These are phyloP conservation scores for Pygathrix nemaeus DNA, from an alignment of 2,113 vertebrate genomes.

Conservation along the genomic window DNA sequence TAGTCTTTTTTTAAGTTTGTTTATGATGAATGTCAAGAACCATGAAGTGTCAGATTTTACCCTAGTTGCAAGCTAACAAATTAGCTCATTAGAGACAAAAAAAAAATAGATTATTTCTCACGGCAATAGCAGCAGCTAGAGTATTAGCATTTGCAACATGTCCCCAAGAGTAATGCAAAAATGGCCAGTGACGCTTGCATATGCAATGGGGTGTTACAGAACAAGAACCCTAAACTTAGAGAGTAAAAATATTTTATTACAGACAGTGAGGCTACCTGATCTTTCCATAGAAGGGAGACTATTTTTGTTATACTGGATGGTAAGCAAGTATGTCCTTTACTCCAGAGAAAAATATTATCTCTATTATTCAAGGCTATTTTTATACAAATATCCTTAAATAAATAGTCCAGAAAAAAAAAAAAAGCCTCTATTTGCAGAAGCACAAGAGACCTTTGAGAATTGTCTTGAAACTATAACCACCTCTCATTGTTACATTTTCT, in stretches of 20 bases:
- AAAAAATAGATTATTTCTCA: not conserved
- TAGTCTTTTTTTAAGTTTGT: not conserved
- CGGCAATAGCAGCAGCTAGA: not conserved
- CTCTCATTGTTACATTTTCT: not conserved
- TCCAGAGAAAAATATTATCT: not conserved
- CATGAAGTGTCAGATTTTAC: not conserved
- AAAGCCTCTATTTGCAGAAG: not conserved
- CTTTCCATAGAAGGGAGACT: not conserved
- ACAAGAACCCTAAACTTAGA: not conserved
- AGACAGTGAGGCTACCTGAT: not conserved
- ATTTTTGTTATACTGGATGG: not conserved
- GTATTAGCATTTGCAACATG: not conserved
- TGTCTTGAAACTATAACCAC: not conserved
- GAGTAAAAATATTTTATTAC: not conserved
- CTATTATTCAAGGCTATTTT: not conserved
- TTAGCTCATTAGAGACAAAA: slow-evolving; percentile 16
- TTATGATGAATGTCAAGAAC: not conserved
- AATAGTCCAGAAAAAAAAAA: not conserved
- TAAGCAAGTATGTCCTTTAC: not conserved
- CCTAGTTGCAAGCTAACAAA: not conserved
- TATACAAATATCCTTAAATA: slow-evolving; percentile 18
- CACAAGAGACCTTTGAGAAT: not conserved
- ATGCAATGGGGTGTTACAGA: not conserved
- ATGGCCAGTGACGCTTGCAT: not conserved
- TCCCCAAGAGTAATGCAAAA: not conserved